Evolutionary conservation across 2,888 invertebrate species (phyloP).

Genomic region (Drosophila neonasuta): DNA sequence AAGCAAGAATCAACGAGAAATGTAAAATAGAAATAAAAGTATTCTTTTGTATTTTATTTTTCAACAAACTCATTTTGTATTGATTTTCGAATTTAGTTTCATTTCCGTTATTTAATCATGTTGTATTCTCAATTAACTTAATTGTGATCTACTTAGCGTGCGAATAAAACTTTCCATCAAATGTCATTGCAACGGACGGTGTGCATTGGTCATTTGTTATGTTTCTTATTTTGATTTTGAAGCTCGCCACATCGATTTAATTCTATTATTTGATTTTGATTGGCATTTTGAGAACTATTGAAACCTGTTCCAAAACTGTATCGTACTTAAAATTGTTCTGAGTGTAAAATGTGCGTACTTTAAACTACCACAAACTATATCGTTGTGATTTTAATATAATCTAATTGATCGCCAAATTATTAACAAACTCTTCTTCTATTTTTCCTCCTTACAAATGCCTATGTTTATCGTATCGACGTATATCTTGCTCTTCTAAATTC

Average conservation of each 20-base stretch:
- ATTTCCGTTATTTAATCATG: conserved; percentile 32
- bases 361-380: conserved; percentile 64
- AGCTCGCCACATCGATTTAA: conserved; percentile 53
- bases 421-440: conserved; percentile 67
- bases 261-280: conserved; percentile 51
- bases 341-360: conserved; percentile 75
- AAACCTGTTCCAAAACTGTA: conserved; percentile 63
- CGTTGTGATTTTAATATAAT: conserved; percentile 70
- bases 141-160: conserved; percentile 35
- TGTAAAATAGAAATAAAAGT: conserved; percentile 47
- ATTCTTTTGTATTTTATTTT: conserved; percentile 48
- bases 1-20: conserved; percentile 60
- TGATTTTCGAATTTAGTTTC: conserved; percentile 51
- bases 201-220: conserved; percentile 34
- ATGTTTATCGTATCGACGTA: conserved; percentile 18
- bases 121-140: conserved; percentile 26
- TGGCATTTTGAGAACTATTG: conserved; percentile 73
- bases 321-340: conserved; percentile 67
- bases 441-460: conserved; percentile 59
- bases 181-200: conserved; percentile 16
- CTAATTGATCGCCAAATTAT: conserved; percentile 71
- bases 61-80: conserved; percentile 52
- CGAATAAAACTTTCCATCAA: conserved; percentile 25
- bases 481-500: conserved; percentile 47
- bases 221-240: conserved; percentile 21